These are phyloP conservation scores for Sarcophaga peregrina DNA, from an alignment of 1,140 invertebrate species.

Conservation along the genomic window DNA sequence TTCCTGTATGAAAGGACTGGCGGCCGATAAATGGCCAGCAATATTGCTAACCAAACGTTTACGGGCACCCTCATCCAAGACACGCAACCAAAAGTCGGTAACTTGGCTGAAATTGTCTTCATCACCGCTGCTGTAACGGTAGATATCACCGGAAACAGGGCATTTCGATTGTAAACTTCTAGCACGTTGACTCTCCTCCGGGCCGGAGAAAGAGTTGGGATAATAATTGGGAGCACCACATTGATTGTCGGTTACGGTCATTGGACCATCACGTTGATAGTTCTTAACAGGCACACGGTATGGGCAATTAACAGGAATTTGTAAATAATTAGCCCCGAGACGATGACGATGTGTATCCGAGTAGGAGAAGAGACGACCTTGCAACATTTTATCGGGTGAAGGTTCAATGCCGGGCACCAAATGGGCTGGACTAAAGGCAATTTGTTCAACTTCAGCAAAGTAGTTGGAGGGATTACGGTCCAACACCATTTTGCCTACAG, in stretches of 20 bases:
- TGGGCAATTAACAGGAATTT: slow-evolving; percentile 96
- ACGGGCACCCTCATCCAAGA: slow-evolving; percentile 79
- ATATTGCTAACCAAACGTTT: slow-evolving; percentile 84
- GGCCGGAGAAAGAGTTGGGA: slow-evolving; percentile 94
- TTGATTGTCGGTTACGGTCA: slow-evolving; percentile 74
- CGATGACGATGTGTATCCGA: slow-evolving; percentile 94
- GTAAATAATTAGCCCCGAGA: slow-evolving; percentile 91
- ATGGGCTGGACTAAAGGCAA: slow-evolving; percentile 92
- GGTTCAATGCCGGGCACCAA: slow-evolving; percentile 91
- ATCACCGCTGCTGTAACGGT: slow-evolving; percentile 80
- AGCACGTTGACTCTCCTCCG: slow-evolving; percentile 71
- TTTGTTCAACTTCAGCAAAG: slow-evolving; percentile 94
- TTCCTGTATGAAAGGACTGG: slow-evolving; percentile 88
- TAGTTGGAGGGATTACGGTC: slow-evolving; percentile 93
- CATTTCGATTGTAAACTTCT: slow-evolving; percentile 70
- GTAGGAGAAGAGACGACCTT: slow-evolving; percentile 94
- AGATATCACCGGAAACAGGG: slow-evolving; percentile 72
- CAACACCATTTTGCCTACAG: slow-evolving; percentile 90
- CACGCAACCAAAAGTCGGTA: slow-evolving; percentile 82
- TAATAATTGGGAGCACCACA: slow-evolving; percentile 92
- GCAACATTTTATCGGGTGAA: slow-evolving; percentile 95
- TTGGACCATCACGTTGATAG: slow-evolving; percentile 90
- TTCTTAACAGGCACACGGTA: slow-evolving; percentile 76
- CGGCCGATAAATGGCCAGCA: slow-evolving; percentile 79
- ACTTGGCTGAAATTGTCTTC: slow-evolving; percentile 94